Percentiles rank a stretch among this genome's conserved stretches.
These are phyloP conservation scores for Theropithecus gelada DNA, from an alignment of 2,113 vertebrate species.

Conservation along the genomic window DNA sequence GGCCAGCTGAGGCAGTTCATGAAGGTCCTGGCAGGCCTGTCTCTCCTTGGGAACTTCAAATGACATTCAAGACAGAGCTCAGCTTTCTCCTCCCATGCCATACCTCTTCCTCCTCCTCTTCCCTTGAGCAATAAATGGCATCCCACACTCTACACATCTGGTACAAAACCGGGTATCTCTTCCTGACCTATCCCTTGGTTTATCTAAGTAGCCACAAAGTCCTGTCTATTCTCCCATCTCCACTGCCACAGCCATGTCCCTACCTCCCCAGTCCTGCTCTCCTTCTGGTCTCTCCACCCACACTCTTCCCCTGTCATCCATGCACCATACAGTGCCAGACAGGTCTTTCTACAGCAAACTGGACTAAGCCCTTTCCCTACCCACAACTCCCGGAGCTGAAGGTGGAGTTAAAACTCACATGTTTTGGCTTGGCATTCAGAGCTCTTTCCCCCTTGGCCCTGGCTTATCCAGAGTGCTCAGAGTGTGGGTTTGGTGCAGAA, in stretches of 20 bases:
- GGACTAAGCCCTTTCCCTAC: neutral
- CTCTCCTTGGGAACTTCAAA: neutral
- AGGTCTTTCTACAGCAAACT: neutral
- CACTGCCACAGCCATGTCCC: neutral
- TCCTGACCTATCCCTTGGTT: neutral
- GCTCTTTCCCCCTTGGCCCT: too few species aligned
- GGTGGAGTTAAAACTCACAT: neutral
- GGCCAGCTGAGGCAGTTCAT: too few species aligned
- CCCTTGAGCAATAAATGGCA: neutral
- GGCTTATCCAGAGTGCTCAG: too few species aligned
- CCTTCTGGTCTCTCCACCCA: too few species aligned
- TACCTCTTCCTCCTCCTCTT: neutral
- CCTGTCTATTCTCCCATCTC: too few species aligned
- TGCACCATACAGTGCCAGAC: neutral
- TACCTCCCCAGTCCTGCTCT: neutral
- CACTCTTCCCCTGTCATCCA: neutral
- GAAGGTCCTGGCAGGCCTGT: neutral
- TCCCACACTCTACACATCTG: neutral
- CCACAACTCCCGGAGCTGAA: neutral
- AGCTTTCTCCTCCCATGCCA: neutral
- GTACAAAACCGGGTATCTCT: neutral
- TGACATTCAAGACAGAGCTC: neutral
- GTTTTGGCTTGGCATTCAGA: neutral
- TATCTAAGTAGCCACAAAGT: neutral
- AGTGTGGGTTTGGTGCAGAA: neutral